Conservation (phyloP, 2,797 vertebrate species). For the Selene dorsalis region DNA sequence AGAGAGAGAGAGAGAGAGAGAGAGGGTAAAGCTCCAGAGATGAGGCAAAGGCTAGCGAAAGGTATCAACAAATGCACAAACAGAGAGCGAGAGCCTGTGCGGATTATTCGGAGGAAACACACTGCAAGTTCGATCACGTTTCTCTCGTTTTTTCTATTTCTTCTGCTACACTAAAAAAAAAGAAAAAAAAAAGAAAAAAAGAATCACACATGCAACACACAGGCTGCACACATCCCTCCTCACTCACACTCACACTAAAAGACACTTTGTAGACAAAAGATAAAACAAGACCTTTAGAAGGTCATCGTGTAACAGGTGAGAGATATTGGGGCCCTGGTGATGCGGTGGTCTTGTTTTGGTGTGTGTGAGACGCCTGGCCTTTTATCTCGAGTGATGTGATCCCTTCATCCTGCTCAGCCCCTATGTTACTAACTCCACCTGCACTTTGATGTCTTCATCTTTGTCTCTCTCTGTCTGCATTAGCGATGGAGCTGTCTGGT, state of each 20-base stretch:
- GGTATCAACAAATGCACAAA: conserved; percentile 50
- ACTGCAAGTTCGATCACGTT: background rate
- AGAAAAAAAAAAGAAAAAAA: background rate
- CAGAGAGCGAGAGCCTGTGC: background rate
- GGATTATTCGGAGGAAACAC: conserved; percentile 38
- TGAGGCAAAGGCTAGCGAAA: conserved; percentile 26
- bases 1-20: no score
- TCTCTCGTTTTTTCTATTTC: background rate
- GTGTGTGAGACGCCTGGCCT: conserved; percentile 47
- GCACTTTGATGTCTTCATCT: conserved; percentile 72
- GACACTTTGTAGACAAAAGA: conserved; percentile 72
- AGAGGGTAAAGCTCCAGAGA: background rate
- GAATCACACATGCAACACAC: background rate
- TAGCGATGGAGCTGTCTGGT: background rate
- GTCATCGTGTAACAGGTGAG: conserved; percentile 67
- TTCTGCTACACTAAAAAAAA: conserved; percentile 13
- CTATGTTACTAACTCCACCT: conserved; percentile 72
- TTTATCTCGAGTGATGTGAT: conserved; percentile 76
- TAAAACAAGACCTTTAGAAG: conserved; percentile 74
- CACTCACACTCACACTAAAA: conserved; percentile 39
- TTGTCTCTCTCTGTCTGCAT: conserved; percentile 11
- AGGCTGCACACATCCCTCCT: conserved; percentile 34
- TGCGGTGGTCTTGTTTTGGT: conserved; percentile 65
- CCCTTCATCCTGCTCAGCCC: conserved; percentile 71
- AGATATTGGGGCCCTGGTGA: conserved; percentile 32